phyloP scores from a whole-genome alignment of 2,888 invertebrate genomes.

The Eristalinus sepulchralis region DNA sequence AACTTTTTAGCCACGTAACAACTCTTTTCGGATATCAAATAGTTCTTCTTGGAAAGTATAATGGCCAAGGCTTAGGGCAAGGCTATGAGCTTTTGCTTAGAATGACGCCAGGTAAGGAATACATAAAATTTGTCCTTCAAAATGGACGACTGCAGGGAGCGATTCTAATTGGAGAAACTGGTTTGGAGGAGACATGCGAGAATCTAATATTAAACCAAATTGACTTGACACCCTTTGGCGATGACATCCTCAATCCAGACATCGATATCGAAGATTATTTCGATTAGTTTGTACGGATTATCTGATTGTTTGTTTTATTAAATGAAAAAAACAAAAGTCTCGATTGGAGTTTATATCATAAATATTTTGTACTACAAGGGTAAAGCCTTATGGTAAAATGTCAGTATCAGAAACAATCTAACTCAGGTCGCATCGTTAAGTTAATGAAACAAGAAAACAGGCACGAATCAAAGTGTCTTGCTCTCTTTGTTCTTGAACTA shows the following conservation, averaged over 20 bases:
- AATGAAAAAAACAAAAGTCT: neutral
- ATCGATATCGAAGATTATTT: conserved; percentile 99
- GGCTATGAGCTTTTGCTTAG: conserved; percentile 93
- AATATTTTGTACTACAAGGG: too few species aligned
- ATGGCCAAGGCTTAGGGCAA: conserved; percentile 92
- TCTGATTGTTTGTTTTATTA: conserved; percentile 39
- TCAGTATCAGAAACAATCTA: too few species aligned
- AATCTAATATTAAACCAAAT: conserved; percentile 97
- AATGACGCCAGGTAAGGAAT: conserved; percentile 90
- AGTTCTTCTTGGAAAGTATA: conserved; percentile 93
- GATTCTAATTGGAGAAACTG: conserved; percentile 97
- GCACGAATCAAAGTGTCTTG: too few species aligned
- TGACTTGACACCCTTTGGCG: conserved; percentile 93
- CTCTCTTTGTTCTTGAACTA: too few species aligned
- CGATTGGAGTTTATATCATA: too few species aligned
- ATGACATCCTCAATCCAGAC: conserved; percentile 95
- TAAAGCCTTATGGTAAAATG: too few species aligned
- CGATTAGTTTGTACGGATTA: conserved; percentile 84
- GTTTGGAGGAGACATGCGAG: conserved; percentile 98
- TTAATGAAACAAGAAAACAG: too few species aligned
- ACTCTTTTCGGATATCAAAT: conserved; percentile 96
- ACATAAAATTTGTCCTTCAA: conserved; percentile 93
- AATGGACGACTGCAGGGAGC: conserved; percentile 95
- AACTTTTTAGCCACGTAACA: conserved; percentile 98
- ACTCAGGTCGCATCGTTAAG: too few species aligned